A percentile compares a stretch with the other conserved stretches of the same genome.
Conservation (phyloP, 2,888 invertebrate genomes). For the Pyralis farinalis region DNA sequence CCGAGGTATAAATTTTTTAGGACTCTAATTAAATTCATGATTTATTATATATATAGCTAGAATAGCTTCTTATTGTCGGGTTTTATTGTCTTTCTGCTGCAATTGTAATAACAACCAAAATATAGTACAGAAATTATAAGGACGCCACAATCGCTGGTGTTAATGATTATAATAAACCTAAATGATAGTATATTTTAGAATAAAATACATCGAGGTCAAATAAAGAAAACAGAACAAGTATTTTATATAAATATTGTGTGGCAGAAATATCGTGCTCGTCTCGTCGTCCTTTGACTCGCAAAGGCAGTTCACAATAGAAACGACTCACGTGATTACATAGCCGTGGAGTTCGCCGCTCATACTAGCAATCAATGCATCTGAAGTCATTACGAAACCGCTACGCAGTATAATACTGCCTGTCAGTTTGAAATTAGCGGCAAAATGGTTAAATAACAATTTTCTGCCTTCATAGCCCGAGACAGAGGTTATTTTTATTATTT, state of each 20-base stretch:
- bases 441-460: no score
- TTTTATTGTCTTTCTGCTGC: no score
- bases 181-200: conserved; percentile 1
- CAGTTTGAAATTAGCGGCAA: no score
- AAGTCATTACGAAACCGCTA: no score
- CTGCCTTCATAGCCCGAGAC: no score
- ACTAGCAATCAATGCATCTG: no score
- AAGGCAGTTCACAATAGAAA: background rate
- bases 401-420: no score
- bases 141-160: background rate
- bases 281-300: background rate
- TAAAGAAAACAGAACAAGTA: background rate
- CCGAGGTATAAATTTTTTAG: no score
- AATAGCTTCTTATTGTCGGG: no score
- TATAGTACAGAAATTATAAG: background rate
- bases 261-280: background rate
- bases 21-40: no score
- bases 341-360: conserved; percentile 1
- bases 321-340: background rate
- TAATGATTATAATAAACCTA: background rate
- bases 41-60: no score
- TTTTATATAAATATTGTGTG: background rate
- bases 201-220: background rate
- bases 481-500: background rate
- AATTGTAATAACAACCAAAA: no score